These are phyloP conservation scores for Pseudopodoces humilis DNA, from an alignment of 2,113 vertebrate species.

Conservation along the genomic window DNA sequence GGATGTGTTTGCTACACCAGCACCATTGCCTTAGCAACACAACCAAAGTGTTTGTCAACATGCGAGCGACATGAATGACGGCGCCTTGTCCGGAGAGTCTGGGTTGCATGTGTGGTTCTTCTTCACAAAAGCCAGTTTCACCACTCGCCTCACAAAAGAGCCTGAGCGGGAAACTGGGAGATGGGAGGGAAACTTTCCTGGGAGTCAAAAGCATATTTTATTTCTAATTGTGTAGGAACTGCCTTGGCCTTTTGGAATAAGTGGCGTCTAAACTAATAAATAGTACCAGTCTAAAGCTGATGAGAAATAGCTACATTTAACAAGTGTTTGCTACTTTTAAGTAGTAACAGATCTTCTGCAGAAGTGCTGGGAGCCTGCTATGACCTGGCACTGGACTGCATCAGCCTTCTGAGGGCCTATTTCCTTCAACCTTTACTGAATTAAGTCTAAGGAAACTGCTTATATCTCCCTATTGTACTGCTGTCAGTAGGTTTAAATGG, in stretches of 20 bases:
- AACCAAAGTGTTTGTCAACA: constrained; percentile 39
- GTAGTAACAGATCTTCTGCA: neutral
- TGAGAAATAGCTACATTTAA: neutral
- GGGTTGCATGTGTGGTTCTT: constrained; percentile 31
- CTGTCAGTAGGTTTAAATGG: constrained; percentile 2
- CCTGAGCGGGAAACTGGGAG: neutral
- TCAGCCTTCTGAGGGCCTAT: neutral
- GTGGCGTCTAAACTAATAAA: neutral
- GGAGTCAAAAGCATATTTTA: constrained; percentile 23
- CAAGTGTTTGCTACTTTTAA: neutral
- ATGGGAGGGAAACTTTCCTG: neutral
- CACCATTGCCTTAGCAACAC: constrained; percentile 36
- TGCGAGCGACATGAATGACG: neutral
- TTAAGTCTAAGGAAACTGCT: neutral
- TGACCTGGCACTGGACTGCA: neutral
- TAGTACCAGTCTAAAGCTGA: neutral
- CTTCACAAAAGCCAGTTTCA: constrained; percentile 43
- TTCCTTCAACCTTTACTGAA: constrained; percentile 18
- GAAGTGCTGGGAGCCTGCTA: neutral
- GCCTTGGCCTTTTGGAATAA: neutral
- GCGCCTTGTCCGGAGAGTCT: neutral
- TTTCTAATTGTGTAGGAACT: neutral
- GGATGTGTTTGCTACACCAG: neutral
- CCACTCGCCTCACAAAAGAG: neutral
- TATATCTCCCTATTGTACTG: neutral